These are phyloP conservation scores for Cyprinodon variegatus DNA, from an alignment of 2,113 vertebrate genomes.

Conservation along the genomic window DNA sequence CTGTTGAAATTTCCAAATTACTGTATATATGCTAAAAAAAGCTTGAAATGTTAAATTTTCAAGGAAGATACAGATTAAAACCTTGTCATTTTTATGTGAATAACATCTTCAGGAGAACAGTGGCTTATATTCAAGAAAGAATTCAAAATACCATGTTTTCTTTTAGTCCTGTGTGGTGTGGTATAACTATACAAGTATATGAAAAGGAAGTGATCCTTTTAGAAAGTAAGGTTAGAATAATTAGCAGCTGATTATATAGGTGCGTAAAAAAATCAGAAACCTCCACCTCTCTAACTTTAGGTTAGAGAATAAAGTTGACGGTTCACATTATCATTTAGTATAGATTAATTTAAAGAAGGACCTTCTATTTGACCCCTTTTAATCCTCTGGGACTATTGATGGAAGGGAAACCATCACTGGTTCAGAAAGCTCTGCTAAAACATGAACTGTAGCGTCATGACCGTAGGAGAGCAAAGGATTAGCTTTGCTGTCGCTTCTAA, in stretches of 20 bases:
- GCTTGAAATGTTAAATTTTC: slow-evolving; percentile 52
- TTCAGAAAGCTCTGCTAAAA: slow-evolving; percentile 33
- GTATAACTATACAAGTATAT: slow-evolving; percentile 34
- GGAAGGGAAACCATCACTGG: slow-evolving; percentile 24
- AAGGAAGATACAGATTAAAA: slow-evolving; percentile 53
- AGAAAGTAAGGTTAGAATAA: slow-evolving; percentile 20
- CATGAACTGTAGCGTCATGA: slow-evolving; percentile 6
- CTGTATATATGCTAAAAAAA: slow-evolving; percentile 48
- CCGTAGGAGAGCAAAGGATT: slow-evolving; percentile 3
- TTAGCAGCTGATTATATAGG: slow-evolving; percentile 14
- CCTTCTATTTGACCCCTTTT: not conserved
- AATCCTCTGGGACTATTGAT: slow-evolving; percentile 9
- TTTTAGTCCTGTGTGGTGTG: slow-evolving; percentile 36
- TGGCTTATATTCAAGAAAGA: slow-evolving; percentile 19
- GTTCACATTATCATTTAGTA: slow-evolving; percentile 30
- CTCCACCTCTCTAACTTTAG: slow-evolving; percentile 23
- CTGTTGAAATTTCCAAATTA: not conserved
- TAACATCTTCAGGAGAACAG: slow-evolving; percentile 13
- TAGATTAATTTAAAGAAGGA: slow-evolving; percentile 22
- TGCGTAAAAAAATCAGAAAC: slow-evolving; percentile 18
- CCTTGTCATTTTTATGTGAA: slow-evolving; percentile 35
- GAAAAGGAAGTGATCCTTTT: slow-evolving; percentile 37
- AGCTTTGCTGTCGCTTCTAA: not conserved
- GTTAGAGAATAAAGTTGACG: slow-evolving; percentile 23
- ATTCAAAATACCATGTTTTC: slow-evolving; percentile 14